Evolutionary conservation across 2,797 vertebrate species (phyloP).

Genomic region (Erpetoichthys calabaricus): DNA sequence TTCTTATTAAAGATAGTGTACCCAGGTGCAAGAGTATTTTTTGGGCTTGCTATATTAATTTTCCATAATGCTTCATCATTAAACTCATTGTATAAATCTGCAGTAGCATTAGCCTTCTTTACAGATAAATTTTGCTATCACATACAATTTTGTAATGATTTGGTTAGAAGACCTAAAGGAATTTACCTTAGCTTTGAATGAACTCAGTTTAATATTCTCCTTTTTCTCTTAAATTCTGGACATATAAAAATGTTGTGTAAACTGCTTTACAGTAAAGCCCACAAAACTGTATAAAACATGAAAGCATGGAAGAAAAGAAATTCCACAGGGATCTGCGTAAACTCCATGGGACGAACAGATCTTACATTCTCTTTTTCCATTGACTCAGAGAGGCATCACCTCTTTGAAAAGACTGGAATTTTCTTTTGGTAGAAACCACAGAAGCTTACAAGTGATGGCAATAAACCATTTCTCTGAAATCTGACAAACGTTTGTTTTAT

Average conservation of each 20-base stretch:
- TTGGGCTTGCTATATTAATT: too few species aligned
- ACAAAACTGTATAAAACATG: neutral
- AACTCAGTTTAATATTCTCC: too few species aligned
- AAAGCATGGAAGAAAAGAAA: neutral
- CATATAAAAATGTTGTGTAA: neutral
- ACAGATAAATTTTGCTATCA: too few species aligned
- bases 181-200: too few species aligned
- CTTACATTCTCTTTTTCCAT: slow-evolving; percentile 1
- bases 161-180: too few species aligned
- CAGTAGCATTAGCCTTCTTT: too few species aligned
- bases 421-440: slow-evolving; percentile 24
- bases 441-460: slow-evolving; percentile 18
- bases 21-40: too few species aligned
- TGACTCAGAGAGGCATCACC: slow-evolving; percentile 1
- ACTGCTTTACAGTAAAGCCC: neutral
- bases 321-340: slow-evolving; percentile 14
- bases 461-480: slow-evolving; percentile 29
- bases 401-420: slow-evolving; percentile 21
- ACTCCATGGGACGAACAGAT: slow-evolving; percentile 1
- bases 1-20: too few species aligned
- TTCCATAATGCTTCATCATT: too few species aligned
- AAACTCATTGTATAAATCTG: too few species aligned
- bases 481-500: slow-evolving; percentile 17
- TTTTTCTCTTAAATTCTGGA: too few species aligned
- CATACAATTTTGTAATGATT: too few species aligned